Percentiles rank a stretch among this genome's conserved stretches.
Conservation (phyloP, 2,797 vertebrate genomes). For the Onychomys torridus region DNA sequence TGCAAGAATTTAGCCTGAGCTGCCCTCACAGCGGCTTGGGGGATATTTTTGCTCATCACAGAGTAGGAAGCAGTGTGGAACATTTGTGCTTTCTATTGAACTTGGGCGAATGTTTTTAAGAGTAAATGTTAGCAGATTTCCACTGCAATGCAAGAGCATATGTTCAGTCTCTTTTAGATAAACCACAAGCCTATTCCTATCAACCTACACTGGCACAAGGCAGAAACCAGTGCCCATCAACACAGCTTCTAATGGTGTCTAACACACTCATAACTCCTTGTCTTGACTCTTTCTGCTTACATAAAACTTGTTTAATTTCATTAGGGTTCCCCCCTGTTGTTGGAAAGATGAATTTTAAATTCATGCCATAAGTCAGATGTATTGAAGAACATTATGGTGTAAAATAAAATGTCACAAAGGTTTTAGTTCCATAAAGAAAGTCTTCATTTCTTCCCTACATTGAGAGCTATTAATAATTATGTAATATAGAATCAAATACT, state of each 20-base stretch:
- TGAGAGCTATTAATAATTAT: not conserved
- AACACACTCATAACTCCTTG: not conserved
- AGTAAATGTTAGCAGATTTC: not conserved
- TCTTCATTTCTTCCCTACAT: not conserved
- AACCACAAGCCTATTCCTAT: not conserved
- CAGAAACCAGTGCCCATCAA: not conserved
- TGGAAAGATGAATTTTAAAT: not conserved
- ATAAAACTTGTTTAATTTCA: not conserved
- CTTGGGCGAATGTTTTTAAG: not conserved
- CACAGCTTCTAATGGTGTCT: not conserved
- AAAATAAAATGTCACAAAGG: not conserved
- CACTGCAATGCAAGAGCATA: not conserved
- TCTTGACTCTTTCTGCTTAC: not conserved
- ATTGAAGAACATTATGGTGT: not conserved
- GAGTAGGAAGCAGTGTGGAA: not conserved
- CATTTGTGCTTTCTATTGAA: not conserved
- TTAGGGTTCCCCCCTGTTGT: not conserved
- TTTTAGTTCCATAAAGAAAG: not conserved
- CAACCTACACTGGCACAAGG: too few relatives aligned
- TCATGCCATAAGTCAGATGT: not conserved
- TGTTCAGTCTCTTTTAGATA: not conserved
- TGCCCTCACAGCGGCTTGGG: not conserved
- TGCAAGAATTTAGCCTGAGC: not conserved
- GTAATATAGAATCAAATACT: not conserved
- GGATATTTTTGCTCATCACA: not conserved